Conservation (phyloP, 2,888 invertebrate genomes). For the Hymenopus coronatus region DNA sequence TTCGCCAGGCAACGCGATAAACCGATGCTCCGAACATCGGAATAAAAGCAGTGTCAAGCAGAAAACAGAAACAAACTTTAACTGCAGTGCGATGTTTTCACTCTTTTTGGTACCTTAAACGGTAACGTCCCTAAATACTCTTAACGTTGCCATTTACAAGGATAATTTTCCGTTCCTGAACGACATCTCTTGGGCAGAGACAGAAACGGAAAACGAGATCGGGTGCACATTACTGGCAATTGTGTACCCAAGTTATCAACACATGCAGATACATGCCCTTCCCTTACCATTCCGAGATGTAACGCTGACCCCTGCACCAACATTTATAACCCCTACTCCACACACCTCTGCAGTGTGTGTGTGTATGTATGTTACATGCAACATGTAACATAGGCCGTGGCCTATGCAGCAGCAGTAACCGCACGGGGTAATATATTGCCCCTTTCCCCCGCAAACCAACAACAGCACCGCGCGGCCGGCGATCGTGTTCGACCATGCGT, state of each 20-base stretch:
- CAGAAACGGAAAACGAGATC: background rate
- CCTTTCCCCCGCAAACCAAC: background rate
- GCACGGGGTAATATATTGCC: background rate
- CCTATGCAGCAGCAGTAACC: background rate
- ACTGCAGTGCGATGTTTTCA: background rate
- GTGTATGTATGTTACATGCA: background rate
- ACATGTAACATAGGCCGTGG: background rate
- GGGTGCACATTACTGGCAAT: background rate
- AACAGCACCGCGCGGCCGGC: background rate
- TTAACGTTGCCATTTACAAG: background rate
- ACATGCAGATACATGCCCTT: background rate
- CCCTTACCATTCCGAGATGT: background rate
- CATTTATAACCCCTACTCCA: background rate
- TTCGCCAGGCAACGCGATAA: background rate
- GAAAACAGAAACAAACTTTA: background rate
- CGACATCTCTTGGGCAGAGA: background rate
- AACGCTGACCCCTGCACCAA: background rate
- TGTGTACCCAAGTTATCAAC: background rate
- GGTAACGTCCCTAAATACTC: background rate
- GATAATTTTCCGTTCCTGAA: background rate
- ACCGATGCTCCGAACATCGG: background rate
- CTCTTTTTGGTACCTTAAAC: background rate
- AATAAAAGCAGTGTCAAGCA: background rate
- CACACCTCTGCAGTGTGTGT: background rate
- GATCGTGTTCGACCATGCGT: constrained; percentile 18